phyloP scores from a whole-genome alignment of 1,140 invertebrate genomes.

The Drosophila sturtevanti region DNA sequence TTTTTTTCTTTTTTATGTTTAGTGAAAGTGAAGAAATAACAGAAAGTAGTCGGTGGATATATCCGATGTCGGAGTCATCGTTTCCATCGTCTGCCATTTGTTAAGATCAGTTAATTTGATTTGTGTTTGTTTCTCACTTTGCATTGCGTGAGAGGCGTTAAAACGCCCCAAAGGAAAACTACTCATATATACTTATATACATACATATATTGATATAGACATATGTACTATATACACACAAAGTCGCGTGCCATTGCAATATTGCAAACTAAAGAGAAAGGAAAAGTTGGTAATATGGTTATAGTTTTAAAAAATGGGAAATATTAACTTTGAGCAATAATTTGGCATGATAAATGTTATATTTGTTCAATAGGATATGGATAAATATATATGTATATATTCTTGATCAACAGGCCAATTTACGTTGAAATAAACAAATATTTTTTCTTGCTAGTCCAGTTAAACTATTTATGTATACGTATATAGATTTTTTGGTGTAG shows the following conservation, averaged over 20 bases:
- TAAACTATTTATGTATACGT: too few relatives aligned
- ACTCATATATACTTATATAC: too few relatives aligned
- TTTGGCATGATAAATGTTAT: too few relatives aligned
- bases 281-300: background rate
- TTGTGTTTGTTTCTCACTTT: conserved; percentile 17
- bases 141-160: conserved; percentile 26
- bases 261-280: conserved; percentile 11
- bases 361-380: too few relatives aligned
- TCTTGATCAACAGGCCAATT: too few relatives aligned
- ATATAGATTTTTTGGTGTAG: too few relatives aligned
- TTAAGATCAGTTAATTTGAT: conserved; percentile 44
- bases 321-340: background rate
- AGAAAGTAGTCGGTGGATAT: conserved; percentile 19
- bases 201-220: too few relatives aligned
- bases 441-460: too few relatives aligned
- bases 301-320: background rate
- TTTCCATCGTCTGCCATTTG: conserved; percentile 31
- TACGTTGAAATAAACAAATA: too few relatives aligned
- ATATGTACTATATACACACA: conserved; percentile 9
- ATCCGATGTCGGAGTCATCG: background rate
- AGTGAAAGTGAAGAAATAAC: conserved; percentile 55
- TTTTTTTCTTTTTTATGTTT: conserved; percentile 33
- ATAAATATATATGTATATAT: too few relatives aligned
- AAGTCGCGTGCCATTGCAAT: conserved; percentile 33
- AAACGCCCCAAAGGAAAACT: conserved; percentile 8